phyloP scores from a whole-genome alignment of 2,113 vertebrate genomes.

The Meriones unguiculatus region DNA sequence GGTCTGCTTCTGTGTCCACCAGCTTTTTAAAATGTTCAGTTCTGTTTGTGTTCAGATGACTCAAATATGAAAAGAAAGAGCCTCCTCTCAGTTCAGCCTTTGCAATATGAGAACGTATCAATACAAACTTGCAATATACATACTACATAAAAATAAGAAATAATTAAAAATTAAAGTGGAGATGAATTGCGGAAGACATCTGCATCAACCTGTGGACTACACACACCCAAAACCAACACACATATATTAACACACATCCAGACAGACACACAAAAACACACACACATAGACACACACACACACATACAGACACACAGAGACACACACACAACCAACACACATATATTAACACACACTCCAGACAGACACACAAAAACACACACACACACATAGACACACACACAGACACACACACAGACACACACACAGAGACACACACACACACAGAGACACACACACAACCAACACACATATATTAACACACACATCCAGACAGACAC shows the following conservation, averaged over 20 bases:
- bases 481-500: no score
- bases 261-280: not conserved
- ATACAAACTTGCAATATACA: conserved; percentile 85
- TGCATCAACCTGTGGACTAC: not conserved
- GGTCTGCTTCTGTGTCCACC: conserved; percentile 98
- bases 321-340: no score
- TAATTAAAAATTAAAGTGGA: not conserved
- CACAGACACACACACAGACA: not conserved
- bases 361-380: no score
- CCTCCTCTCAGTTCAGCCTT: conserved; percentile 73
- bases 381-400: not conserved
- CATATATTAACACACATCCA: no score
- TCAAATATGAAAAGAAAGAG: conserved; percentile 76
- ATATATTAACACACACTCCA: no score
- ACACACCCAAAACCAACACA: not conserved
- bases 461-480: no score
- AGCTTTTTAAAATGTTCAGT: conserved; percentile 82
- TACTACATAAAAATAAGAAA: conserved; percentile 67
- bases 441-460: not conserved
- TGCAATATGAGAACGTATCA: conserved; percentile 80
- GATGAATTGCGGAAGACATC: not conserved
- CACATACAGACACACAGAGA: no score
- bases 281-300: no score
- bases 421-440: not conserved
- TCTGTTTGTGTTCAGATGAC: conserved; percentile 79